Conservation (phyloP, 2,113 vertebrate species). For the Ameiurus melas region DNA sequence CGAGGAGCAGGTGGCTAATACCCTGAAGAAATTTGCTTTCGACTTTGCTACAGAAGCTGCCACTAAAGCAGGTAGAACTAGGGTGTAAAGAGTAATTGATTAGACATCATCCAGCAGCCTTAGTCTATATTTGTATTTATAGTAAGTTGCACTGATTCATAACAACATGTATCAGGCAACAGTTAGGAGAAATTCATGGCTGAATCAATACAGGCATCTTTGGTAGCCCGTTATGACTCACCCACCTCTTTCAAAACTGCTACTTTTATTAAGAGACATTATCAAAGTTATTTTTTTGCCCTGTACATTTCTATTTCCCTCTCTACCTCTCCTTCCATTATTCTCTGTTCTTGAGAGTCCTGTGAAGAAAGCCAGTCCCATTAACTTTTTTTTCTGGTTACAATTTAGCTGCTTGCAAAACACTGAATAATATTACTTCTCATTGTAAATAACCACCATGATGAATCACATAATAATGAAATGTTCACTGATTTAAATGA, state of each 20-base stretch:
- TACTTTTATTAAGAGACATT: background rate
- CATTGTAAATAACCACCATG: background rate
- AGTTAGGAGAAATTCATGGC: background rate
- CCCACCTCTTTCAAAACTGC: background rate
- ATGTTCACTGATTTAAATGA: background rate
- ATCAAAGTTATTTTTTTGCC: background rate
- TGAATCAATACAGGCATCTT: background rate
- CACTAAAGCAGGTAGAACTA: constrained; percentile 82
- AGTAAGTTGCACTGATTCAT: background rate
- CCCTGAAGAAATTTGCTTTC: constrained; percentile 89
- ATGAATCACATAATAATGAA: background rate
- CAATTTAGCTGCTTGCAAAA: background rate
- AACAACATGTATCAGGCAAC: background rate
- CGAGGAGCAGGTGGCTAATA: constrained; percentile 90
- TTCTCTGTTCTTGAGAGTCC: background rate
- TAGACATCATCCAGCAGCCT: background rate
- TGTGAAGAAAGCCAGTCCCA: background rate
- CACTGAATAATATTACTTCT: background rate
- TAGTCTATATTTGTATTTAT: background rate
- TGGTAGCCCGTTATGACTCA: background rate
- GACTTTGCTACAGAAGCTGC: constrained; percentile 90
- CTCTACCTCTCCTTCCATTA: background rate
- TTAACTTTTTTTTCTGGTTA: background rate
- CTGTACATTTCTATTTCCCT: background rate
- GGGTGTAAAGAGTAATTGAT: background rate